phyloP scores from a whole-genome alignment of 2,888 invertebrate genomes.

The Minunthozetes semirufus region DNA sequence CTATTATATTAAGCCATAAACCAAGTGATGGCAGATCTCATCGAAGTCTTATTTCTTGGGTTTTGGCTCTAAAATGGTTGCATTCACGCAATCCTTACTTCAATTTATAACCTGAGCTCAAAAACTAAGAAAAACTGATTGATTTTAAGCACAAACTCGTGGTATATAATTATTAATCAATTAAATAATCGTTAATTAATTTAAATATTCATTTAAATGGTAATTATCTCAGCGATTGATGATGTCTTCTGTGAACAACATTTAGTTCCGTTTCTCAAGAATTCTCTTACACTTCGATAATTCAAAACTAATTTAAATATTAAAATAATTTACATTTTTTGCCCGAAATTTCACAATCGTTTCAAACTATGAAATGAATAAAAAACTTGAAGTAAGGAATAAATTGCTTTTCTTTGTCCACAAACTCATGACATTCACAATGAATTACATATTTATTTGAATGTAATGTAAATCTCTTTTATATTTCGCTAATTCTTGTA shows the following conservation, averaged over 20 bases:
- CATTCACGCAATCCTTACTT: conserved; percentile 1
- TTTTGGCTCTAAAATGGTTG: not conserved
- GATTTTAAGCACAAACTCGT: not conserved
- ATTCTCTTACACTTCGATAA: too few species aligned
- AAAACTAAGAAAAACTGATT: not conserved
- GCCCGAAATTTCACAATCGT: too few species aligned
- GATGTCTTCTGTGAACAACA: too few species aligned
- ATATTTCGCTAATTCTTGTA: not conserved
- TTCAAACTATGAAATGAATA: too few species aligned
- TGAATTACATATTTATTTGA: conserved; percentile 1
- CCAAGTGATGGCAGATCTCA: not conserved
- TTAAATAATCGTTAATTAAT: not conserved
- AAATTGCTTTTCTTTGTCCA: not conserved
- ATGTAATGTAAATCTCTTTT: not conserved
- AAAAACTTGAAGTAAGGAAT: not conserved
- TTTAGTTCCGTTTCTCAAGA: too few species aligned
- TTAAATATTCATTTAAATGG: not conserved
- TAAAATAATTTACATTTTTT: too few species aligned
- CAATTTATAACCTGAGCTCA: not conserved
- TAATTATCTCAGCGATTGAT: too few species aligned
- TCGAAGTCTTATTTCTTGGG: not conserved
- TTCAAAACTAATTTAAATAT: not conserved
- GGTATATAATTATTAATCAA: not conserved
- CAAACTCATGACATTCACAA: not conserved
- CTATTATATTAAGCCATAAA: conserved; percentile 10